These are phyloP conservation scores for Bufo bufo DNA, from an alignment of 2,113 vertebrate species.

Conservation along the genomic window DNA sequence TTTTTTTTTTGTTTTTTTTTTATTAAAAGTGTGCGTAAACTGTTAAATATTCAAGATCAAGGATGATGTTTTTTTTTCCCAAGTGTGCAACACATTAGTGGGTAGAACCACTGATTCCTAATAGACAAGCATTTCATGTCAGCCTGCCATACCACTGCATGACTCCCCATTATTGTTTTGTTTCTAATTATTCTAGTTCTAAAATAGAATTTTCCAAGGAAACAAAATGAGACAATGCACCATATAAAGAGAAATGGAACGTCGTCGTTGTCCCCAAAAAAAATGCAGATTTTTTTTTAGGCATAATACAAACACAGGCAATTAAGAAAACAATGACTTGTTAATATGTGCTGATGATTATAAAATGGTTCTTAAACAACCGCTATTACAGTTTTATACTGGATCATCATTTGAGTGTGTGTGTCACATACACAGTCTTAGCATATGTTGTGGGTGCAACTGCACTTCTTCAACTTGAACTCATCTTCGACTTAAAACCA, in stretches of 20 bases:
- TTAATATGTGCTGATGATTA: background rate
- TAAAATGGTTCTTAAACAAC: background rate
- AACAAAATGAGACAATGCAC: constrained; percentile 62
- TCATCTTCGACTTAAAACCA: too few species aligned
- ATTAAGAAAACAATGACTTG: background rate
- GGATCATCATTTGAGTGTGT: too few species aligned
- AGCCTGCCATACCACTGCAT: constrained; percentile 64
- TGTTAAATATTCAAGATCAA: constrained; percentile 10
- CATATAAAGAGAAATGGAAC: constrained; percentile 63
- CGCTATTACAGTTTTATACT: too few species aligned
- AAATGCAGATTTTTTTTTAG: background rate
- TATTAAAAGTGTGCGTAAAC: background rate
- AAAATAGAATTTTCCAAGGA: constrained; percentile 64
- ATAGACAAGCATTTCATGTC: constrained; percentile 55
- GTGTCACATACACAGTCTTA: too few species aligned
- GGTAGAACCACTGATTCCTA: constrained; percentile 61
- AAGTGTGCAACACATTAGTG: constrained; percentile 19
- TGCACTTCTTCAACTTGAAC: too few species aligned
- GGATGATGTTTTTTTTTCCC: background rate
- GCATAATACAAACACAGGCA: constrained; percentile 5
- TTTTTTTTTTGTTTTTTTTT: background rate
- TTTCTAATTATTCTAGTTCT: constrained; percentile 63
- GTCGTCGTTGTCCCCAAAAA: background rate
- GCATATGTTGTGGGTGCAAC: too few species aligned
- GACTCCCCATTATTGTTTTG: constrained; percentile 62